phyloP scores from a whole-genome alignment of 1,140 invertebrate genomes.

The Trypoxylus dichotomus region DNA sequence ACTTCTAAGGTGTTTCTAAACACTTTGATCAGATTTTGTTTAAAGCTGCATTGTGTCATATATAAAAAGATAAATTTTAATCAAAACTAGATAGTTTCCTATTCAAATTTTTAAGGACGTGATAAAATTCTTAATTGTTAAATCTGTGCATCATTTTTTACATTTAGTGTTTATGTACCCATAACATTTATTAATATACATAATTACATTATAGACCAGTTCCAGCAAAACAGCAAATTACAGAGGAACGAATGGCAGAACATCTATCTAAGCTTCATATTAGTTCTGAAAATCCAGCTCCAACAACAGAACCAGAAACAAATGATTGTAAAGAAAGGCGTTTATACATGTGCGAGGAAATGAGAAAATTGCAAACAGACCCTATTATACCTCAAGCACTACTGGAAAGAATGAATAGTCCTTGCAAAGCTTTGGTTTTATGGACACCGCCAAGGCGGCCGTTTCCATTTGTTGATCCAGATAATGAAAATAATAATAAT shows the following conservation, averaged over 20 bases:
- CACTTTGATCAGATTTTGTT: too few species aligned
- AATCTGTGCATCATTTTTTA: too few species aligned
- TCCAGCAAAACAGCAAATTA: constrained; percentile 74
- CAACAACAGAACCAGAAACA: constrained; percentile 47
- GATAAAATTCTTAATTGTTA: too few species aligned
- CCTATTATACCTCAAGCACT: constrained; percentile 63
- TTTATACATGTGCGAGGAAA: constrained; percentile 64
- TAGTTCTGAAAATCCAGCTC: constrained; percentile 51
- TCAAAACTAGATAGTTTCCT: too few species aligned
- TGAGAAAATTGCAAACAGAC: constrained; percentile 65
- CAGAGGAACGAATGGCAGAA: constrained; percentile 78
- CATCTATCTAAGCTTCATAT: constrained; percentile 74
- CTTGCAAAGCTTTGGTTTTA: constrained; percentile 73
- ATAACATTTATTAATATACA: too few species aligned
- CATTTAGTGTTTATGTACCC: too few species aligned
- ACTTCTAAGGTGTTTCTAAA: too few species aligned
- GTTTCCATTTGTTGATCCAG: constrained; percentile 27
- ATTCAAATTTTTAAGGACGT: too few species aligned
- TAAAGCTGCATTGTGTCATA: too few species aligned
- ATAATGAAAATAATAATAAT: constrained; percentile 30
- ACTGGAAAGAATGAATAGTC: constrained; percentile 65
- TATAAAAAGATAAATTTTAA: too few species aligned
- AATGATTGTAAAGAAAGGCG: constrained; percentile 42
- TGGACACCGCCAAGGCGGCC: constrained; percentile 66
- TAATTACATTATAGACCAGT: constrained; percentile 40